Percentiles rank a stretch among this genome's conserved stretches.
phyloP scores from a whole-genome alignment of 2,888 invertebrate species.

The Notocelia uddmanniana region DNA sequence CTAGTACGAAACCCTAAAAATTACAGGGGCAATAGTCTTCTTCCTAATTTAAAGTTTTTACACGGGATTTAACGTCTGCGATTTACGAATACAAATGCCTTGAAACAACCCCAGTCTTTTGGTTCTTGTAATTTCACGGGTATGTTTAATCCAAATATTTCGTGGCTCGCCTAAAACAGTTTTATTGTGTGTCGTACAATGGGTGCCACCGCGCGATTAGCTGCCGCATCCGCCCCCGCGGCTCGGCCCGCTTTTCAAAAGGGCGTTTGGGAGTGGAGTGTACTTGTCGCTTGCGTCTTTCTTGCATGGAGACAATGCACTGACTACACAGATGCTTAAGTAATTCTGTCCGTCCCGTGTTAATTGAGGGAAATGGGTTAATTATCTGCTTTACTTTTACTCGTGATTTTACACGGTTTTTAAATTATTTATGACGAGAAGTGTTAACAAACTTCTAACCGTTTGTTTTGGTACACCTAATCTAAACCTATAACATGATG shows the following conservation, averaged over 20 bases:
- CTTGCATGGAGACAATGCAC: slow-evolving; percentile 47
- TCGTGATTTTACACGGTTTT: slow-evolving; percentile 35
- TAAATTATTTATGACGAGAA: slow-evolving; percentile 13
- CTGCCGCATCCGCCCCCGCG: slow-evolving; percentile 41
- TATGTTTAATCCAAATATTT: slow-evolving; percentile 26
- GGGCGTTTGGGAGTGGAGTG: not conserved
- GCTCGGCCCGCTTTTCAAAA: not conserved
- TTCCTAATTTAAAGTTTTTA: not conserved
- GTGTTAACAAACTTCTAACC: not conserved
- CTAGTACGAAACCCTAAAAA: too few relatives aligned
- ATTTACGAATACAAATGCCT: not conserved
- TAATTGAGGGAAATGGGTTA: slow-evolving; percentile 80
- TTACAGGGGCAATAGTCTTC: too few relatives aligned
- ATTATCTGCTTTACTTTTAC: slow-evolving; percentile 80
- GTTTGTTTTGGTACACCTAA: slow-evolving; percentile 1
- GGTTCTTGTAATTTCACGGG: slow-evolving; percentile 2
- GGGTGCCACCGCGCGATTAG: slow-evolving; percentile 49
- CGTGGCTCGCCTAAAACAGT: slow-evolving; percentile 20
- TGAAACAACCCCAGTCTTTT: not conserved
- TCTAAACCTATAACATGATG: not conserved
- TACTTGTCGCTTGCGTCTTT: not conserved
- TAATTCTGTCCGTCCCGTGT: slow-evolving; percentile 76
- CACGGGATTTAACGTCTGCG: not conserved
- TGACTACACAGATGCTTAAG: slow-evolving; percentile 76
- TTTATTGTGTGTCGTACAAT: slow-evolving; percentile 58